Percentiles rank a stretch among this genome's conserved stretches.
Conservation (phyloP, 2,888 invertebrate species). For the Smittia aterrima region DNA sequence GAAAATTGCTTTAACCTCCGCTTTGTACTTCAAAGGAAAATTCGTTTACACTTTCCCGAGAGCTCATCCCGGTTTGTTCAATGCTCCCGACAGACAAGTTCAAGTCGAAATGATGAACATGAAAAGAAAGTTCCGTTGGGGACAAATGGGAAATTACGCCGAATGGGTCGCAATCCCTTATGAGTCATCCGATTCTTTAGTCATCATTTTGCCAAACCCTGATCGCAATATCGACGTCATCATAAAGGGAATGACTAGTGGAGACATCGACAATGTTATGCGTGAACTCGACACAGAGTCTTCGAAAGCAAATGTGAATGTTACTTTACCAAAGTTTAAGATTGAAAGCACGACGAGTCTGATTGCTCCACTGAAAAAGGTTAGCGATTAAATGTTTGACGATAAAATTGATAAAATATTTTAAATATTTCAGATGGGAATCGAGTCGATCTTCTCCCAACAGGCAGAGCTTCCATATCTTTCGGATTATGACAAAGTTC, state of each 20-base stretch:
- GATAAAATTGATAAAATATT: neutral
- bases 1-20: neutral
- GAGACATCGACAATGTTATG: neutral
- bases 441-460: slow-evolving; percentile 53
- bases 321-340: slow-evolving; percentile 31
- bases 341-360: slow-evolving; percentile 9
- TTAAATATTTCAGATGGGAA: slow-evolving; percentile 53
- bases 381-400: neutral
- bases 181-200: slow-evolving; percentile 6
- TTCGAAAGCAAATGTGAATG: slow-evolving; percentile 4
- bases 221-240: neutral
- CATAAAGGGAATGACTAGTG: neutral
- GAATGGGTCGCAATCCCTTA: slow-evolving; percentile 31
- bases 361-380: slow-evolving; percentile 6
- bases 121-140: slow-evolving; percentile 26
- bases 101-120: slow-evolving; percentile 20
- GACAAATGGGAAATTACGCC: neutral
- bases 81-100: neutral
- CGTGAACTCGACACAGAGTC: neutral
- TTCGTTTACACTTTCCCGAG: slow-evolving; percentile 20
- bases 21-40: slow-evolving; percentile 29
- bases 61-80: neutral
- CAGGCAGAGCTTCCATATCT: slow-evolving; percentile 52
- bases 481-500: slow-evolving; percentile 44
- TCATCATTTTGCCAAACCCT: neutral